phyloP scores from a whole-genome alignment of 2,888 invertebrate genomes.

The Erebia ligea region DNA sequence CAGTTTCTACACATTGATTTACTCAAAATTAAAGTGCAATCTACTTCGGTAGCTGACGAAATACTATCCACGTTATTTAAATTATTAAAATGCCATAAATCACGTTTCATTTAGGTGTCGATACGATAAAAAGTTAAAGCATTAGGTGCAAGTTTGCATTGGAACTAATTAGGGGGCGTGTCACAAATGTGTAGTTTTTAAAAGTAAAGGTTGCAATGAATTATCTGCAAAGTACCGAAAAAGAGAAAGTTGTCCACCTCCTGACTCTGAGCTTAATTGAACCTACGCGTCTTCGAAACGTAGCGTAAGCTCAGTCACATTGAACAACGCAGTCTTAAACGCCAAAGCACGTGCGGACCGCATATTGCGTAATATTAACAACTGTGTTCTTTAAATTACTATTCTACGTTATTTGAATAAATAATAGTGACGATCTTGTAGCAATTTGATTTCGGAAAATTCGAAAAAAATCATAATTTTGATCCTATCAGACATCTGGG shows the following conservation, averaged over 20 bases:
- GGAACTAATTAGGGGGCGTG: neutral
- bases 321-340: constrained; percentile 42
- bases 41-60: constrained; percentile 13
- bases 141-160: neutral
- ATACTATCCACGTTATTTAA: constrained; percentile 1
- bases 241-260: constrained; percentile 78
- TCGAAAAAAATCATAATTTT: constrained; percentile 18
- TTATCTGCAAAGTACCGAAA: constrained; percentile 47
- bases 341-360: constrained; percentile 32
- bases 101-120: constrained; percentile 13
- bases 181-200: neutral
- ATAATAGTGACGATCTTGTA: neutral
- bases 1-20: no score
- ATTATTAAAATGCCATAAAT: constrained; percentile 19
- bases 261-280: constrained; percentile 44
- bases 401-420: neutral
- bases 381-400: neutral
- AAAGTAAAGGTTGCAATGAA: constrained; percentile 29
- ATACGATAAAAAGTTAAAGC: constrained; percentile 5
- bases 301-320: constrained; percentile 47
- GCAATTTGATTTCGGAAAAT: constrained; percentile 1
- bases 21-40: constrained; percentile 3
- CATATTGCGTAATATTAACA: constrained; percentile 9
- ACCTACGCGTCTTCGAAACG: constrained; percentile 52
- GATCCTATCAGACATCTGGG: constrained; percentile 29